Evolutionary conservation across 1,140 invertebrate genomes (phyloP), one percentile per base, ranked within the genome.

Genomic region (Penaeus japonicus): DNA sequence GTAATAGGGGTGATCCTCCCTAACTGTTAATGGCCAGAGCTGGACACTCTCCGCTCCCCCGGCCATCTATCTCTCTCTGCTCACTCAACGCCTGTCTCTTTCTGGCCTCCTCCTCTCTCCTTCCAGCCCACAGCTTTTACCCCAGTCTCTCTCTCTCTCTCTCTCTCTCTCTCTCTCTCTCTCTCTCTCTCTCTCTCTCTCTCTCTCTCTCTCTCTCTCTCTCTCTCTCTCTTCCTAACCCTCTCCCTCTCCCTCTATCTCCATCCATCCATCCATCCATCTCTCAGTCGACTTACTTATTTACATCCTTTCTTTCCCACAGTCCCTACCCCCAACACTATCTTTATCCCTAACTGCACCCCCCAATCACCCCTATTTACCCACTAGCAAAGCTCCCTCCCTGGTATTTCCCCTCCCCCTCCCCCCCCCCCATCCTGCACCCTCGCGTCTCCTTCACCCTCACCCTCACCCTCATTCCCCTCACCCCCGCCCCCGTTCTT

Each of bases 1-100:
- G 32, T 78, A 85, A 78, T 79, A 78, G 84, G 73, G 73, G 59
- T 27, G 53, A 78, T 79, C 54, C 84, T 30, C 53, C 53, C 53
- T 79, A 55, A 47, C 32, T 79, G 54, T 39, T 85, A 79, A 79
- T 85, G 75, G 77, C 53, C 32, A 55, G 35, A 22, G 75, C 73
- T 79, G 73, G 73, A 47, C 73, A 85, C 54, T 59, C 47, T 77
- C 30, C 55, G 27, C 53, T 55, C 70, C 35, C 55, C 30, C 39
- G 59, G 53, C 20, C 73, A 53, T 39, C 27, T 55, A 30, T 47
- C 39, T 30, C 47, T 7, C 39, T 77, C 54, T 57, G 22, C 57
- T 32, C 47, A 47, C 47, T 47, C 47, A 47, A 15, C 47, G 47
- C 47, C 47, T 47, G 47, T 47, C 47, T 47, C 10, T 47, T 47